Evolutionary conservation across 2,888 invertebrate genomes (phyloP).

Genomic region (Rhopalosiphum nymphaeae): DNA sequence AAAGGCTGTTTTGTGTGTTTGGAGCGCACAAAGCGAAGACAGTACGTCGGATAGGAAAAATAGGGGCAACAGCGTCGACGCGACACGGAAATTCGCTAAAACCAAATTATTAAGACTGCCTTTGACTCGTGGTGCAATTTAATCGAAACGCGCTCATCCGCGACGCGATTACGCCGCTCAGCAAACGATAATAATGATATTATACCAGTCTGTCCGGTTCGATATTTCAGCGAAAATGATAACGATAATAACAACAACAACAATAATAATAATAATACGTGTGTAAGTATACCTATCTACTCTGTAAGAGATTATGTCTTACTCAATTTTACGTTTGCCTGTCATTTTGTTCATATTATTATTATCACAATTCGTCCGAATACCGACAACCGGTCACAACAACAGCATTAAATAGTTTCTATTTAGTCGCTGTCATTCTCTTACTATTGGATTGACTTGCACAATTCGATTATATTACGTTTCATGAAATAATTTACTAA

Average conservation of each 20-base stretch:
- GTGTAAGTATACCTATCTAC: not conserved
- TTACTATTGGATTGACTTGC: not conserved
- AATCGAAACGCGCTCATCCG: not conserved
- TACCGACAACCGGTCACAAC: not conserved
- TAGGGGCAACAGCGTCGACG: not conserved
- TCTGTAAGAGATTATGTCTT: not conserved
- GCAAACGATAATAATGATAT: not conserved
- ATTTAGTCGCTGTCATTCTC: not conserved
- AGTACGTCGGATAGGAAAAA: not conserved
- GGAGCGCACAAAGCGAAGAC: not conserved
- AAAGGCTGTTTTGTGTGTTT: not conserved
- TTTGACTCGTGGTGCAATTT: not conserved
- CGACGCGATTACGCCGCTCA: not conserved
- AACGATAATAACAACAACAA: not conserved
- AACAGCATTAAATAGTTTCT: not conserved
- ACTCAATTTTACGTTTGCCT: not conserved
- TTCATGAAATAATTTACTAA: not conserved
- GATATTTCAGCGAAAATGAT: not conserved
- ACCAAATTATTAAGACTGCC: not conserved
- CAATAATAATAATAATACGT: not conserved
- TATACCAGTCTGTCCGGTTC: not conserved
- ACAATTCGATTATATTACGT: not conserved
- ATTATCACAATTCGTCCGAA: not conserved
- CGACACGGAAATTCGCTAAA: not conserved
- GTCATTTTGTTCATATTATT: not conserved